These are phyloP conservation scores for Sebastes schlegelii DNA, from an alignment of 2,113 vertebrate species.

Conservation along the genomic window DNA sequence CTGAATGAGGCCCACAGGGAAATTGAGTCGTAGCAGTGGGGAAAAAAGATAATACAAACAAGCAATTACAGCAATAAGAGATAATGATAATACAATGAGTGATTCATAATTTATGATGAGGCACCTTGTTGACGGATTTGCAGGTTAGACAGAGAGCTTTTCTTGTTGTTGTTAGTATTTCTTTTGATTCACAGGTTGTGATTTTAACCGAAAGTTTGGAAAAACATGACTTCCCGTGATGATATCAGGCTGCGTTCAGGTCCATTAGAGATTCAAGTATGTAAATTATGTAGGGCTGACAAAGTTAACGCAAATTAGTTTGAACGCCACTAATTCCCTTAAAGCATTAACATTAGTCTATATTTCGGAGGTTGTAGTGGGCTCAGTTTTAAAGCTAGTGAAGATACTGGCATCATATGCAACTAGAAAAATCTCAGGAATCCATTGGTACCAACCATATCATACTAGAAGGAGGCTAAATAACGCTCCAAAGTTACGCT, in stretches of 20 bases:
- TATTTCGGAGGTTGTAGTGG: no score
- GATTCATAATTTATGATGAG: neutral
- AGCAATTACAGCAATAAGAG: slow-evolving; percentile 13
- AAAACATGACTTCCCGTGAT: neutral
- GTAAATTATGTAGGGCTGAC: neutral
- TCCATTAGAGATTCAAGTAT: neutral
- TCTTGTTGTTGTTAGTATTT: neutral
- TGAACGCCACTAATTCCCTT: no score
- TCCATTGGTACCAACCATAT: no score
- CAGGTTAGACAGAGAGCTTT: neutral
- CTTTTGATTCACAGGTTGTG: neutral
- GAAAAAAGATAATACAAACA: neutral
- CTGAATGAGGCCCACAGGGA: slow-evolving; percentile 19
- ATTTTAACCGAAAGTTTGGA: neutral
- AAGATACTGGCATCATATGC: no score
- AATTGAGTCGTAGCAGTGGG: neutral
- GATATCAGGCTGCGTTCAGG: neutral
- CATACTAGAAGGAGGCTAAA: no score
- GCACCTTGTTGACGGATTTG: slow-evolving; percentile 13
- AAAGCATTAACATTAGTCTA: no score
- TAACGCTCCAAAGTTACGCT: no score
- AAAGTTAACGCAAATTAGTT: no score
- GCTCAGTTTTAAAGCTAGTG: no score
- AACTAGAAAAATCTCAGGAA: no score
- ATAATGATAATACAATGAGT: neutral